Conservation (phyloP, 2,113 vertebrate genomes). For the Cisticola juncidis region DNA sequence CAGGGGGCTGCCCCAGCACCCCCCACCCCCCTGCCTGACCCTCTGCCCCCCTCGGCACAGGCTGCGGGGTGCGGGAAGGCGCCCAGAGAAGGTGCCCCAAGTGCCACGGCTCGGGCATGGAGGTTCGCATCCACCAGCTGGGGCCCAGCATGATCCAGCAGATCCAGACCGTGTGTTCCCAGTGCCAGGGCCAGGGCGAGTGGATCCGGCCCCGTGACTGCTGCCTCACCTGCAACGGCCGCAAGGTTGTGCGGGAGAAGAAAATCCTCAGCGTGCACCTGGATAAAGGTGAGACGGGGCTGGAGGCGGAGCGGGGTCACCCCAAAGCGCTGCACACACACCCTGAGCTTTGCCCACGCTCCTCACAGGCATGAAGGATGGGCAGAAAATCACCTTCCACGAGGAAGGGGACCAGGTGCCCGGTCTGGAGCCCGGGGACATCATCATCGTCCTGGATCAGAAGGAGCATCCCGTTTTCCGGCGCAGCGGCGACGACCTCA, state of each 20-base stretch:
- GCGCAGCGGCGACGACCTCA: constrained; percentile 44
- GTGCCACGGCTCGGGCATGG: constrained; percentile 86
- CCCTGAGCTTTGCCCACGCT: accelerated
- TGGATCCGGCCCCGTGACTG: constrained; percentile 60
- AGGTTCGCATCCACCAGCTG: constrained; percentile 58
- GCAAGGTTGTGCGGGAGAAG: constrained; percentile 68
- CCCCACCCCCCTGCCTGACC: accelerated
- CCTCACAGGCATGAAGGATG: constrained; percentile 59
- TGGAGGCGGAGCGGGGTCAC: accelerated
- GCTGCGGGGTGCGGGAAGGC: constrained; percentile 85
- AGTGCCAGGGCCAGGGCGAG: constrained; percentile 71
- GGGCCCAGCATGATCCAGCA: constrained; percentile 68
- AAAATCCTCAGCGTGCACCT: constrained; percentile 67
- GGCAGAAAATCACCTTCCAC: constrained; percentile 72
- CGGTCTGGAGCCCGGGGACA: constrained; percentile 58
- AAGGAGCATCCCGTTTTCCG: constrained; percentile 64
- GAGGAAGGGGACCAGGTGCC: constrained; percentile 71
- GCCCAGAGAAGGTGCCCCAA: constrained; percentile 80
- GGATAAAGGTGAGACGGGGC: constrained; percentile 46
- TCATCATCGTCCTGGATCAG: constrained; percentile 68
- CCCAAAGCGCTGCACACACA: accelerated
- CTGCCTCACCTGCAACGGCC: constrained; percentile 68
- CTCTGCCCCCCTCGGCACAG: constrained; percentile 13
- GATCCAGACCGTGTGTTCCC: constrained; percentile 64
- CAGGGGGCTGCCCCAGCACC: accelerated